Evolutionary conservation across 2,113 vertebrate species (phyloP).

Genomic region (Cygnus atratus): DNA sequence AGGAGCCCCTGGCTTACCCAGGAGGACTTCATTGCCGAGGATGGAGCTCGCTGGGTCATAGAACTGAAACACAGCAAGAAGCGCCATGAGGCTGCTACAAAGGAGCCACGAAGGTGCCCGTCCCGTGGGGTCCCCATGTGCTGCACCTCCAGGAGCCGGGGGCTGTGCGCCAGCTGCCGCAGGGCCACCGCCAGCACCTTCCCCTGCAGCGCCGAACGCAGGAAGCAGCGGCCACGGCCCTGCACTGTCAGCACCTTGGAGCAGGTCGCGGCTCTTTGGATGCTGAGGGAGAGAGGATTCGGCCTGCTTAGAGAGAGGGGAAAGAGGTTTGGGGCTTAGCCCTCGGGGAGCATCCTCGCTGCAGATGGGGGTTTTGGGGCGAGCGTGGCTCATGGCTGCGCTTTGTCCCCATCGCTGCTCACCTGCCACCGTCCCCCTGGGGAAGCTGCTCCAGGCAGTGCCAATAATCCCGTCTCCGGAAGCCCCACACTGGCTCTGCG

Average conservation of each 20-base stretch:
- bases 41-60: conserved; percentile 77
- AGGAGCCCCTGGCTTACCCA: conserved; percentile 53
- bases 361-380: not conserved
- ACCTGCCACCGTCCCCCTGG: conserved; percentile 74
- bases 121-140: fast-evolving
- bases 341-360: fast-evolving
- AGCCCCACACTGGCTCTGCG: conserved; percentile 81
- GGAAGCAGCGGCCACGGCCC: conserved; percentile 76
- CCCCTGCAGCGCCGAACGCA: conserved; percentile 74
- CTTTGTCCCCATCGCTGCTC: not conserved
- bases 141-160: conserved; percentile 75
- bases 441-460: conserved; percentile 84
- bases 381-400: fast-evolving
- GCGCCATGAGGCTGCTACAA: too few species aligned
- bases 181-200: conserved; percentile 76
- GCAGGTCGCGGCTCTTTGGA: conserved; percentile 72
- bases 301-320: conserved; percentile 31
- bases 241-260: conserved; percentile 75
- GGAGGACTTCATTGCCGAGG: conserved; percentile 78
- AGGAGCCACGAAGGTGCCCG: not conserved
- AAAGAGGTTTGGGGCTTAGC: not conserved
- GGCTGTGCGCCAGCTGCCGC: conserved; percentile 72
- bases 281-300: conserved; percentile 64
- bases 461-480: conserved; percentile 85
- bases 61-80: conserved; percentile 70